Percentiles rank a stretch among this genome's conserved stretches.
phyloP scores from a whole-genome alignment of 2,888 invertebrate species.

The Morinoia aosen region DNA sequence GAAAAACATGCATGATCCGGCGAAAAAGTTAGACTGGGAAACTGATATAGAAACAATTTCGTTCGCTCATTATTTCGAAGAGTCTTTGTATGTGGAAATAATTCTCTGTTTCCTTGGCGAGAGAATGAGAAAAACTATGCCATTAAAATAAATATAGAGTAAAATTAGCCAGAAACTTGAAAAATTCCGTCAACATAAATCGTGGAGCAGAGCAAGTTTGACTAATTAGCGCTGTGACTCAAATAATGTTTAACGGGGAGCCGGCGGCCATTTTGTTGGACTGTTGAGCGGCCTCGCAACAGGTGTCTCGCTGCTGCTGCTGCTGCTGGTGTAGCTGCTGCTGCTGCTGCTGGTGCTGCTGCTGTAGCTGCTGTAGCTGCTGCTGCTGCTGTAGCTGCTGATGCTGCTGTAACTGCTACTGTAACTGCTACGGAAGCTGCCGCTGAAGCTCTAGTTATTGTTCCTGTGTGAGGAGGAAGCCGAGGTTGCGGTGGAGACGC shows the following conservation, averaged over 20 bases:
- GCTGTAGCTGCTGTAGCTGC: neutral
- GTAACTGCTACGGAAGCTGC: too few relatives aligned
- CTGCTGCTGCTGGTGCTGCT: too few relatives aligned
- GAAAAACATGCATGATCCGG: too few relatives aligned
- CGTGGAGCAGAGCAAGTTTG: neutral
- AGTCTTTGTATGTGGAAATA: neutral
- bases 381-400: neutral
- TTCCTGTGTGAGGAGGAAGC: too few relatives aligned
- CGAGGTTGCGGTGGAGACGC: too few relatives aligned
- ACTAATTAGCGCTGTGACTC: neutral
- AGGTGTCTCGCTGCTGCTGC: conserved; percentile 33
- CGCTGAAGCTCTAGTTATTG: too few relatives aligned
- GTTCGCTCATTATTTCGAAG: neutral
- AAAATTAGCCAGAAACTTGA: neutral
- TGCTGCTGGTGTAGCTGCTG: neutral
- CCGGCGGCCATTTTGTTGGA: conserved; percentile 45
- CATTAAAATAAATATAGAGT: neutral
- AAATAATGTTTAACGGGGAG: neutral
- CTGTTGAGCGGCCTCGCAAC: neutral
- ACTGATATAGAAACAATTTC: neutral
- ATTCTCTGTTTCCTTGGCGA: neutral
- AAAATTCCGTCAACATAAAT: neutral
- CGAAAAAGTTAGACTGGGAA: too few relatives aligned
- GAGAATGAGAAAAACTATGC: neutral
- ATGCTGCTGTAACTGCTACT: too few relatives aligned